A percentile compares a stretch with the other conserved stretches of the same genome.
Evolutionary conservation across 1,140 invertebrate genomes (phyloP).

Genomic region (Drosophila erecta): DNA sequence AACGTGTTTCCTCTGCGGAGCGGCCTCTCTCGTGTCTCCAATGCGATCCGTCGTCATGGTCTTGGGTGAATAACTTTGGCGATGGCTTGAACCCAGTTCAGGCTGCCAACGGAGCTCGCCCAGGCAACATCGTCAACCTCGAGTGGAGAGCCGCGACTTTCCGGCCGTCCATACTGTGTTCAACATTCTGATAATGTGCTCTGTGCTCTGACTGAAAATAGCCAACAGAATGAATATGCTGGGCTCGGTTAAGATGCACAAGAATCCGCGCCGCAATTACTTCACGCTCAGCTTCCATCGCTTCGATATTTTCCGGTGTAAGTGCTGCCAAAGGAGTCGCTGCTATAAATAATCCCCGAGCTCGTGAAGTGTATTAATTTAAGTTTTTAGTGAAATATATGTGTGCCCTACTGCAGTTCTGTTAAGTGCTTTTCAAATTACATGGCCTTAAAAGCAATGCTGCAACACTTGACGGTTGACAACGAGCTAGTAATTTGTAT

Average conservation of each 20-base stretch:
- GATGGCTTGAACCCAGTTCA: constrained; percentile 71
- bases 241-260: constrained; percentile 73
- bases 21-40: constrained; percentile 5
- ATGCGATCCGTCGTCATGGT: constrained; percentile 21
- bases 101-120: constrained; percentile 60
- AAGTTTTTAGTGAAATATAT: background rate
- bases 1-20: constrained; percentile 62
- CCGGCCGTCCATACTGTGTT: background rate
- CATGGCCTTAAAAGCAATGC: background rate
- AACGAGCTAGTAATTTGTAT: too few species aligned
- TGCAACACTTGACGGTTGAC: too few species aligned
- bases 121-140: constrained; percentile 54
- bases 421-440: background rate
- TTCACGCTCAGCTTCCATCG: constrained; percentile 76
- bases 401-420: background rate
- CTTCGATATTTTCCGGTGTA: constrained; percentile 80
- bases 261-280: constrained; percentile 74
- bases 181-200: constrained; percentile 8
- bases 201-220: background rate
- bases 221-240: constrained; percentile 63
- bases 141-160: constrained; percentile 6
- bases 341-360: background rate
- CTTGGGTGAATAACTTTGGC: constrained; percentile 81
- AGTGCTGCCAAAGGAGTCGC: constrained; percentile 30
- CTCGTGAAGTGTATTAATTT: background rate